A percentile compares a stretch with the other conserved stretches of the same genome.
phyloP scores from a whole-genome alignment of 2,888 invertebrate genomes.

The Tuberolachnus salignus region DNA sequence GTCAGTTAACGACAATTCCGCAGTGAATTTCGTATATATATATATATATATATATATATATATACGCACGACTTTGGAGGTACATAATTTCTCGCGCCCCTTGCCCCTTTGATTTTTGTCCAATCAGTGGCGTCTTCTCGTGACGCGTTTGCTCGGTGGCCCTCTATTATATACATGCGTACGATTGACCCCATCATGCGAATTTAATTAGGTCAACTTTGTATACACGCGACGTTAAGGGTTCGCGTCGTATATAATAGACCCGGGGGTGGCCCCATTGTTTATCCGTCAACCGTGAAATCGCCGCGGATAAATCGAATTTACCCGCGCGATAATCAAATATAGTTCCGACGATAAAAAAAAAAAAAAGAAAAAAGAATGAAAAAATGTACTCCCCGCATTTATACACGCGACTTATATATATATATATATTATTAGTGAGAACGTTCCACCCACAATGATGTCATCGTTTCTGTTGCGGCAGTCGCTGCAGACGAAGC shows the following conservation, averaged over 20 bases:
- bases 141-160: constrained; percentile 9
- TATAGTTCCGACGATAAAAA: constrained; percentile 42
- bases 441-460: constrained; percentile 38
- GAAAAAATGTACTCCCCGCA: constrained; percentile 12
- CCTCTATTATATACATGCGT: not conserved
- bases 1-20: too few relatives aligned
- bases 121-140: not conserved
- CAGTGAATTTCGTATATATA: too few relatives aligned
- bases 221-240: not conserved
- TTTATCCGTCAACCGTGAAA: constrained; percentile 56
- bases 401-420: not conserved
- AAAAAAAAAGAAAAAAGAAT: constrained; percentile 1
- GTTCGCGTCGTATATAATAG: not conserved
- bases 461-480: constrained; percentile 40
- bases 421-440: too few relatives aligned
- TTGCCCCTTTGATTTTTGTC: not conserved
- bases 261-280: constrained; percentile 27
- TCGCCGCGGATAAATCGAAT: constrained; percentile 52
- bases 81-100: not conserved
- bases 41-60: too few relatives aligned
- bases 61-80: constrained; percentile 63
- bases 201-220: constrained; percentile 48
- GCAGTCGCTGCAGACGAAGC: not conserved
- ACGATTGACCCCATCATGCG: not conserved
- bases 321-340: constrained; percentile 53